These are phyloP conservation scores for Papilio demoleus DNA, from an alignment of 2,888 invertebrate species.

Conservation along the genomic window DNA sequence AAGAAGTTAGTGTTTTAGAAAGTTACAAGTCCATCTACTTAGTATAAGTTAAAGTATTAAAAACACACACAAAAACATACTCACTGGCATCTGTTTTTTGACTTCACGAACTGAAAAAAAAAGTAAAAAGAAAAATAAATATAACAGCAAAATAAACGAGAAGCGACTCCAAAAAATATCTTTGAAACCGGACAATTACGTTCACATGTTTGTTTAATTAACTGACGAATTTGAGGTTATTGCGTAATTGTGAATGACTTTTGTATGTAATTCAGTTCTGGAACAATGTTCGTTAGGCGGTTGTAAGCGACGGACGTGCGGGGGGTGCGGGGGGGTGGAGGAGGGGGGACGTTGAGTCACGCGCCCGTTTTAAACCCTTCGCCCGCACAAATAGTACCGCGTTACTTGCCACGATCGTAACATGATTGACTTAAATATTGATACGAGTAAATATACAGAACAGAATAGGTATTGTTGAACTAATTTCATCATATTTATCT, in stretches of 20 bases:
- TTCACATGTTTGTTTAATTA: not conserved
- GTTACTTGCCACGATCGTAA: not conserved
- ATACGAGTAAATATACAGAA: not conserved
- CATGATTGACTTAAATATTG: slow-evolving; percentile 4
- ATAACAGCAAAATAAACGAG: not conserved
- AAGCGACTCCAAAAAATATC: not conserved
- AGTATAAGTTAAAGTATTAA: not conserved
- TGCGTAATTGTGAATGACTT: slow-evolving; percentile 8
- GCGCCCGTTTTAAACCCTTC: slow-evolving; percentile 28
- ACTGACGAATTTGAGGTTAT: not conserved
- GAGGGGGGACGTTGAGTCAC: slow-evolving; percentile 5
- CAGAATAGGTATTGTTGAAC: not conserved
- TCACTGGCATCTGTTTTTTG: slow-evolving; percentile 38
- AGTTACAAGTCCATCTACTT: too few species aligned
- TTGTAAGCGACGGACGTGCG: too few species aligned
- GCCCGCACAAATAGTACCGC: slow-evolving; percentile 2
- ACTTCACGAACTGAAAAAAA: slow-evolving; percentile 35
- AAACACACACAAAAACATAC: not conserved
- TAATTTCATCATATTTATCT: not conserved
- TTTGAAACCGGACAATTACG: not conserved
- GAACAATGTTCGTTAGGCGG: slow-evolving; percentile 17
- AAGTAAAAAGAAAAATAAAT: slow-evolving; percentile 34
- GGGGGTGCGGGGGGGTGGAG: not conserved
- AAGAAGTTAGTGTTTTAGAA: too few species aligned
- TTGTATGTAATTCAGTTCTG: slow-evolving; percentile 12